These are phyloP conservation scores for Clarias magur DNA, from an alignment of 2,113 vertebrate species.

Conservation along the genomic window DNA sequence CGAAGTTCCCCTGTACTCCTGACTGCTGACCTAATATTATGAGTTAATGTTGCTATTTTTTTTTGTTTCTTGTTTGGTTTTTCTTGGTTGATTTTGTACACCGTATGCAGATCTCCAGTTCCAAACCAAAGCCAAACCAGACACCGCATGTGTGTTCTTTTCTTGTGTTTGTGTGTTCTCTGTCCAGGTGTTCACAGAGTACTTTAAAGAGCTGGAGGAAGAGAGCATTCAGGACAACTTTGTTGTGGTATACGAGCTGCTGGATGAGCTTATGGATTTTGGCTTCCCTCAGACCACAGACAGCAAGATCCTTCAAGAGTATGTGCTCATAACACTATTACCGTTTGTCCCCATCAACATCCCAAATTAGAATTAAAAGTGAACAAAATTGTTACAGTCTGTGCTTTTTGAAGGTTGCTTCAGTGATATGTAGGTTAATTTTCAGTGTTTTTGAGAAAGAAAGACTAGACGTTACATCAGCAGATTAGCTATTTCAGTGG, in stretches of 20 bases:
- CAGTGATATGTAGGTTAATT: background rate
- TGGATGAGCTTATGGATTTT: constrained; percentile 96
- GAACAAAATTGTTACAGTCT: background rate
- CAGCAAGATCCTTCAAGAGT: constrained; percentile 96
- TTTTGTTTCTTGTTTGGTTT: background rate
- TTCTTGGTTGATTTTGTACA: no score
- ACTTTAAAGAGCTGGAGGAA: constrained; percentile 96
- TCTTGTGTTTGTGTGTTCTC: background rate
- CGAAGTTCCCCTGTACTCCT: no score
- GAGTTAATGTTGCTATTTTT: background rate
- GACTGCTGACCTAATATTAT: background rate
- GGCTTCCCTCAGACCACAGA: constrained; percentile 95
- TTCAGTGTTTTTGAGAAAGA: background rate
- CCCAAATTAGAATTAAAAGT: background rate
- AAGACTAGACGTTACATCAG: background rate
- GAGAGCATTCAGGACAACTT: constrained; percentile 96
- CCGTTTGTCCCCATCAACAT: background rate
- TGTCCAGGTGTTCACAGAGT: constrained; percentile 87
- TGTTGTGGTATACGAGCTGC: constrained; percentile 89
- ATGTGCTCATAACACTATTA: constrained; percentile 55
- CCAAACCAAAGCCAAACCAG: background rate
- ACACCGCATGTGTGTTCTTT: background rate
- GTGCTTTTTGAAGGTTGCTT: background rate
- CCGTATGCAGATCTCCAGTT: background rate
- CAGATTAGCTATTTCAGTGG: background rate